These are phyloP conservation scores for Piezodorus guildinii DNA, from an alignment of 1,140 invertebrate species.

Conservation along the genomic window DNA sequence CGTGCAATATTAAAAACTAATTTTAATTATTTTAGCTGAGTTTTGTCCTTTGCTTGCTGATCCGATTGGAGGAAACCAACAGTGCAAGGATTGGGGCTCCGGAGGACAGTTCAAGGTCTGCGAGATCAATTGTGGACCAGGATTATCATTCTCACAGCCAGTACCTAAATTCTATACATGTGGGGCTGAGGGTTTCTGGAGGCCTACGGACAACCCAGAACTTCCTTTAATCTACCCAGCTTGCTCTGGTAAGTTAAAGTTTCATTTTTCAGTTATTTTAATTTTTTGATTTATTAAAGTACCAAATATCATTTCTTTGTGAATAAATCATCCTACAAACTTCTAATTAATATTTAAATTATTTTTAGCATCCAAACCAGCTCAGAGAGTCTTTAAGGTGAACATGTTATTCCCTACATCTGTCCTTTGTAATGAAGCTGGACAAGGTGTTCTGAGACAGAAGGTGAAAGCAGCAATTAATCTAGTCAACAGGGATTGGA, in stretches of 20 bases:
- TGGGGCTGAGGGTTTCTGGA: conserved; percentile 91
- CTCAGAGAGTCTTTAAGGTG: conserved; percentile 84
- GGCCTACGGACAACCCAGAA: conserved; percentile 67
- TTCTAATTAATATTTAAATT: conserved; percentile 8
- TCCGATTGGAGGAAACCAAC: conserved; percentile 78
- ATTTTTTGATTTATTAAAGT: conserved; percentile 1
- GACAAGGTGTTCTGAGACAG: conserved; percentile 78
- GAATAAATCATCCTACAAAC: too few relatives aligned
- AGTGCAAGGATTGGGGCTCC: conserved; percentile 90
- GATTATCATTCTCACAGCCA: conserved; percentile 76
- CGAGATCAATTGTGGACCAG: conserved; percentile 76
- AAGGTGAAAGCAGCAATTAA: conserved; percentile 78
- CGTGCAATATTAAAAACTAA: too few relatives aligned
- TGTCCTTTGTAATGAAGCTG: conserved; percentile 85
- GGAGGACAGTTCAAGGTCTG: conserved; percentile 89
- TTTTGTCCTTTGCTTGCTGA: conserved; percentile 79
- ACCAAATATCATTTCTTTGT: not conserved
- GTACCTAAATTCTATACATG: conserved; percentile 93
- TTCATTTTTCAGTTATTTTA: not conserved
- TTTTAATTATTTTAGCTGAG: conserved; percentile 48
- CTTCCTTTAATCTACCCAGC: conserved; percentile 77
- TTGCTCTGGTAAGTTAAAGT: conserved; percentile 60
- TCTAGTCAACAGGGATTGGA: conserved; percentile 82
- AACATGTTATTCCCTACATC: conserved; percentile 88
- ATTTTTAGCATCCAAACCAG: conserved; percentile 56